A percentile compares a stretch with the other conserved stretches of the same genome.
These are phyloP conservation scores for Ridgeia piscesae DNA, from an alignment of 1,140 invertebrate genomes.

Conservation along the genomic window DNA sequence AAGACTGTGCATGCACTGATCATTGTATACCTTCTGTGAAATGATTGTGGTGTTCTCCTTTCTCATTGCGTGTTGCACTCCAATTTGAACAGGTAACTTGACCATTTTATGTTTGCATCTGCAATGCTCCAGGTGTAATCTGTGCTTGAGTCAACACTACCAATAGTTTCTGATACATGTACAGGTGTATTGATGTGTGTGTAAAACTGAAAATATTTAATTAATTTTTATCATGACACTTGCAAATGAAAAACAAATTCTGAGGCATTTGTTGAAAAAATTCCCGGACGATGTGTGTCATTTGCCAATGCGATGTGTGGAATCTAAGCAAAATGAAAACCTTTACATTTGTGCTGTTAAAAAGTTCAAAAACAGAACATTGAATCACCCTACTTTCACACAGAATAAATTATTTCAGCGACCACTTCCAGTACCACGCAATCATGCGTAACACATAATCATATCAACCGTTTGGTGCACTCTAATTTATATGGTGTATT, in stretches of 20 bases:
- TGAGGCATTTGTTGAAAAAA: background rate
- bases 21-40: background rate
- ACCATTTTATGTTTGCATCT: background rate
- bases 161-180: background rate
- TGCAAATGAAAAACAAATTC: background rate
- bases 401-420: no score
- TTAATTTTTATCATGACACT: background rate
- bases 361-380: background rate
- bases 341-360: background rate
- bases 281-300: background rate
- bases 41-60: background rate
- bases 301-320: background rate
- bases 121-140: background rate
- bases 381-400: background rate
- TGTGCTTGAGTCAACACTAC: background rate
- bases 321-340: background rate
- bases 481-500: background rate
- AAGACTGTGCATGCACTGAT: background rate
- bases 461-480: background rate
- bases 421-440: background rate
- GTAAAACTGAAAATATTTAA: background rate
- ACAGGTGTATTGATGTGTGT: background rate
- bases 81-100: background rate
- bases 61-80: background rate
- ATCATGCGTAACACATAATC: background rate